These are phyloP conservation scores for Diarsia brunnea DNA, from an alignment of 2,888 invertebrate genomes.

Conservation along the genomic window DNA sequence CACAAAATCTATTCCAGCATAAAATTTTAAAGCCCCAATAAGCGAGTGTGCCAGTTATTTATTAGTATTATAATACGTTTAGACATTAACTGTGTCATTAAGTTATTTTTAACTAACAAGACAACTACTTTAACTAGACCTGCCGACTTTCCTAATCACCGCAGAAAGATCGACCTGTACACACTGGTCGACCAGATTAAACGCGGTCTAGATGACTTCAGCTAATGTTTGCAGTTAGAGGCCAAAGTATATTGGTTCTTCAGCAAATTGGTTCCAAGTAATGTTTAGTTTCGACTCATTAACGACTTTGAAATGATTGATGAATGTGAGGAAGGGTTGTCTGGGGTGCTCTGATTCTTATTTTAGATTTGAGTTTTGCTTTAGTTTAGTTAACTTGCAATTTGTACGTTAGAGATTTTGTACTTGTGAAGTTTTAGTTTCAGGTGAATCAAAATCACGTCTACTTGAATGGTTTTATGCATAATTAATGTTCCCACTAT, in stretches of 20 bases:
- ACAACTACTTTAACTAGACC: constrained; percentile 67
- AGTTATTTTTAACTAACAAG: constrained; percentile 76
- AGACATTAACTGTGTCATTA: constrained; percentile 79
- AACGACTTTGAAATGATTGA: constrained; percentile 81
- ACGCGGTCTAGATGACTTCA: constrained; percentile 50
- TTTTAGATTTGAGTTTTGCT: constrained; percentile 56
- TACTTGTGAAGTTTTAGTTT: background rate
- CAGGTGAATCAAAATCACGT: background rate
- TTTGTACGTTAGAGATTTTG: constrained; percentile 3
- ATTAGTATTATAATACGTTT: constrained; percentile 84
- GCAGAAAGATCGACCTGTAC: constrained; percentile 53
- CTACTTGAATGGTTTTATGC: background rate
- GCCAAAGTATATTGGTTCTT: constrained; percentile 70
- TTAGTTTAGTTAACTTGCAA: constrained; percentile 25
- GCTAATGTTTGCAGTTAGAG: constrained; percentile 58
- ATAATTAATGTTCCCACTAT: background rate
- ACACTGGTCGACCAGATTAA: constrained; percentile 68
- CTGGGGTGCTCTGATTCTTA: constrained; percentile 51
- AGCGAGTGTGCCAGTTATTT: constrained; percentile 83
- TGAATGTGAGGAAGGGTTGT: constrained; percentile 73
- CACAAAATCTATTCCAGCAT: constrained; percentile 77
- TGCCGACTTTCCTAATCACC: background rate
- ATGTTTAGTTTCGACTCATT: constrained; percentile 82
- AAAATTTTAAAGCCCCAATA: constrained; percentile 83
- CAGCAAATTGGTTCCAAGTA: constrained; percentile 75